Conservation (phyloP, 2,113 vertebrate genomes). For the Catagonus wagneri region DNA sequence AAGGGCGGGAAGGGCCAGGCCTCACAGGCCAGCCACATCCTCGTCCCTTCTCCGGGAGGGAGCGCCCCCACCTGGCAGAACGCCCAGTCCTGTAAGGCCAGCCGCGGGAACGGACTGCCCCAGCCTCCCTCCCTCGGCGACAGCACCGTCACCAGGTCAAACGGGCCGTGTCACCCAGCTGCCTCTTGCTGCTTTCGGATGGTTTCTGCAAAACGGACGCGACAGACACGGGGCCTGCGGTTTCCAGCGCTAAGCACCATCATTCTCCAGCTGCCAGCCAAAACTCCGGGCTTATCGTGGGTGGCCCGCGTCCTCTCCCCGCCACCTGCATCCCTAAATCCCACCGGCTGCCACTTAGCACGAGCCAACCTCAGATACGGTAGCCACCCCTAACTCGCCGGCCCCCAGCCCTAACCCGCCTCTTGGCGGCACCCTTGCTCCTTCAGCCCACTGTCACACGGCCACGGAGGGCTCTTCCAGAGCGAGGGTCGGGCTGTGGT, state of each 20-base stretch:
- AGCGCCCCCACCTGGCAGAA: too few species aligned
- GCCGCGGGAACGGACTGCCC: background rate
- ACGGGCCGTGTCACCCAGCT: rapidly evolving
- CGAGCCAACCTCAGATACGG: background rate
- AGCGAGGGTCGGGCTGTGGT: background rate
- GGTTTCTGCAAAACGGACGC: too few species aligned
- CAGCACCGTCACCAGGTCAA: background rate
- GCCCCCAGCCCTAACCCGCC: background rate
- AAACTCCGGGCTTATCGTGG: rapidly evolving
- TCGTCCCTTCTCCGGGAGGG: background rate
- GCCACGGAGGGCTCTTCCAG: background rate
- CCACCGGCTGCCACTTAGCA: rapidly evolving
- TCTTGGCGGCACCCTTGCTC: background rate
- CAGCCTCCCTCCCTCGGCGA: background rate
- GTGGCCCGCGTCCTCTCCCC: background rate
- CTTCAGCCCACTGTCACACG: too few species aligned
- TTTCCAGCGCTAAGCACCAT: background rate
- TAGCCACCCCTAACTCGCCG: background rate
- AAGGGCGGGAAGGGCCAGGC: background rate
- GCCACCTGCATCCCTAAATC: background rate
- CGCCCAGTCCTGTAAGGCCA: background rate
- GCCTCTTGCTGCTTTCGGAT: rapidly evolving
- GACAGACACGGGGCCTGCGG: rapidly evolving
- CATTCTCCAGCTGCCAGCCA: background rate
- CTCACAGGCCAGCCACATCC: background rate